Evolutionary conservation across 2,113 vertebrate species (phyloP).

Genomic region (Numida meleagris): DNA sequence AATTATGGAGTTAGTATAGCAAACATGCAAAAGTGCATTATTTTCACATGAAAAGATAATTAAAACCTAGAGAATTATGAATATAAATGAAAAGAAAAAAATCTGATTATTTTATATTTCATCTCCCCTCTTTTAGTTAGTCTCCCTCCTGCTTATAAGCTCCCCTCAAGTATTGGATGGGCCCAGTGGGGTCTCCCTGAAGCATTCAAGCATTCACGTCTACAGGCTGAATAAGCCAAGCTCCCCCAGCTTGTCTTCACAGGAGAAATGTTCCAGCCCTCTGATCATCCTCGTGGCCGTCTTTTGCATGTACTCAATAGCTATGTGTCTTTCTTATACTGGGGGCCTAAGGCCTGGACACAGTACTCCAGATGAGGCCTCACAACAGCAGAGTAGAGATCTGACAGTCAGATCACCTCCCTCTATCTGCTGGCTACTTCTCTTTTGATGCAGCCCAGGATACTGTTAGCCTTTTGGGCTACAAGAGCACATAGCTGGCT

Average conservation of each 20-base stretch:
- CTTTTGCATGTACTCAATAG: background rate
- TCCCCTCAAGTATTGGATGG: no score
- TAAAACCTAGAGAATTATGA: background rate
- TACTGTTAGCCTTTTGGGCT: background rate
- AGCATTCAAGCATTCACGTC: no score
- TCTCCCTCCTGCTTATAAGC: background rate
- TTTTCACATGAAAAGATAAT: constrained; percentile 13
- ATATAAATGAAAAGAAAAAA: background rate
- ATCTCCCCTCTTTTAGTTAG: background rate
- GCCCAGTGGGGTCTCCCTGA: no score
- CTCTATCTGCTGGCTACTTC: background rate
- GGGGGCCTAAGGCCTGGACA: background rate
- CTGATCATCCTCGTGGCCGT: background rate
- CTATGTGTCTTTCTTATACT: background rate
- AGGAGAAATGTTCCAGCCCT: background rate
- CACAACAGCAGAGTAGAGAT: background rate
- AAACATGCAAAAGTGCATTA: background rate
- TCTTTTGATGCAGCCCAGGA: background rate
- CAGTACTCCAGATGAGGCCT: background rate
- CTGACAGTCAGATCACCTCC: background rate
- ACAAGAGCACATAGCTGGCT: background rate
- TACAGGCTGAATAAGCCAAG: background rate
- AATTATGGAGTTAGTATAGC: background rate
- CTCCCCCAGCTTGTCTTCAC: background rate
- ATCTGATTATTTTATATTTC: background rate